A percentile compares a stretch with the other conserved stretches of the same genome.
phyloP scores from a whole-genome alignment of 1,140 invertebrate species.

The Chironomus striatipennis region DNA sequence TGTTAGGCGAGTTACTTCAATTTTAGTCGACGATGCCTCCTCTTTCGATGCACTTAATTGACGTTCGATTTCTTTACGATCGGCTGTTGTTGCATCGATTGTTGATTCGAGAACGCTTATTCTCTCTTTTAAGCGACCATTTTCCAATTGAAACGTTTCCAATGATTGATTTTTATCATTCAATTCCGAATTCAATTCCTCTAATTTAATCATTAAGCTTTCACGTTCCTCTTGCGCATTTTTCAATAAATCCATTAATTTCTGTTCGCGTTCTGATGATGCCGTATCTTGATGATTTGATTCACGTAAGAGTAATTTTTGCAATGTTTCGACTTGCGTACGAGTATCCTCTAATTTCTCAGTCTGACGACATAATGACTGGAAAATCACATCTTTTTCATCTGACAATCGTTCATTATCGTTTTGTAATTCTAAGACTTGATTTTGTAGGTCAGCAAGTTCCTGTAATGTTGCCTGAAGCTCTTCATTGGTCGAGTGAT shows the following conservation, averaged over 20 bases:
- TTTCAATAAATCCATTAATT: constrained; percentile 78
- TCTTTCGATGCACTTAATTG: constrained; percentile 62
- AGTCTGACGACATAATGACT: constrained; percentile 85
- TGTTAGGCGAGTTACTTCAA: constrained; percentile 67
- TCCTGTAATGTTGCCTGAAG: constrained; percentile 90
- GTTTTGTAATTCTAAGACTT: constrained; percentile 73
- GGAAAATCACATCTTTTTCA: constrained; percentile 79
- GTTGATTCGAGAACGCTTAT: constrained; percentile 59
- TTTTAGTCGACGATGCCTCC: constrained; percentile 50
- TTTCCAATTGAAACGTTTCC: constrained; percentile 48
- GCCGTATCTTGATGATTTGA: constrained; percentile 51
- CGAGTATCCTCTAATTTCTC: constrained; percentile 80
- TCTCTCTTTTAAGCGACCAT: constrained; percentile 54
- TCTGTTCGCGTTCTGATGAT: constrained; percentile 67
- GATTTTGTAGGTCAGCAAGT: constrained; percentile 77
- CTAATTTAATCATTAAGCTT: constrained; percentile 63
- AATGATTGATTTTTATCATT: constrained; percentile 44
- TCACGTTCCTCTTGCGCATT: constrained; percentile 74
- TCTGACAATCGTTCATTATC: constrained; percentile 80
- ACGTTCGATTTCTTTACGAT: constrained; percentile 61
- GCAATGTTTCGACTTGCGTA: constrained; percentile 56
- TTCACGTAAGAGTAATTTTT: constrained; percentile 58
- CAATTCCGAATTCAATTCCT: constrained; percentile 62
- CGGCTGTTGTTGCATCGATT: constrained; percentile 57
- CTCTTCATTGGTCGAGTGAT: constrained; percentile 83